phyloP scores from a whole-genome alignment of 2,888 invertebrate species.

The Seira ritae region DNA sequence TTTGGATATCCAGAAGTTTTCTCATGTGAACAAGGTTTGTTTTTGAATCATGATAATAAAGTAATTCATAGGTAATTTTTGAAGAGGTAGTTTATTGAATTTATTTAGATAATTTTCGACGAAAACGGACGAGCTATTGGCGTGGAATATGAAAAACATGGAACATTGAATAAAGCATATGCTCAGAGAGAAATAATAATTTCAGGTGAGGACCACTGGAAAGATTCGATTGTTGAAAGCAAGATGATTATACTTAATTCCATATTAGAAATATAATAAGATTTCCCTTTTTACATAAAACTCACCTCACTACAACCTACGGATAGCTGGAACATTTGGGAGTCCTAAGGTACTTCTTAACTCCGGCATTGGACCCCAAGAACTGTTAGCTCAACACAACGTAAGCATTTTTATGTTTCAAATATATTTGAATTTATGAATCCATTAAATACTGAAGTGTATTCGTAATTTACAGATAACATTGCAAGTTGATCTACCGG shows the following conservation, averaged over 20 bases:
- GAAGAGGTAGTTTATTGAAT: neutral
- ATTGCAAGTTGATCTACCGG: conserved; percentile 39
- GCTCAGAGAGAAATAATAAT: conserved; percentile 41
- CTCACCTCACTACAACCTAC: neutral
- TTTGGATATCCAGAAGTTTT: conserved; percentile 30
- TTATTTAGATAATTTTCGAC: conserved; percentile 15
- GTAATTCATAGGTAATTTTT: too few species aligned
- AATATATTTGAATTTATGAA: too few species aligned
- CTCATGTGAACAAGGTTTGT: conserved; percentile 45
- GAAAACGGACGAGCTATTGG: conserved; percentile 23
- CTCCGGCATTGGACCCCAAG: conserved; percentile 34
- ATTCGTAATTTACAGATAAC: conserved; percentile 46
- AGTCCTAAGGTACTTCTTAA: conserved; percentile 28
- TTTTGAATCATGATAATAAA: conserved; percentile 11
- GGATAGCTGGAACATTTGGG: conserved; percentile 7
- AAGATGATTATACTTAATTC: too few species aligned
- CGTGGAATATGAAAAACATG: conserved; percentile 46
- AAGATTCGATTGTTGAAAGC: too few species aligned
- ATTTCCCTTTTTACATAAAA: too few species aligned
- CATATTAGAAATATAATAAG: too few species aligned
- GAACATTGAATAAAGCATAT: conserved; percentile 19
- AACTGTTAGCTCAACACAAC: neutral
- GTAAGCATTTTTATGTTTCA: neutral
- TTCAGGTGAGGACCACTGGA: conserved; percentile 14
- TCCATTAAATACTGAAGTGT: too few species aligned